Base-by-base conservation (phyloP, 1,140 invertebrate species). In the Pygmarrhopalites habei region DNA sequence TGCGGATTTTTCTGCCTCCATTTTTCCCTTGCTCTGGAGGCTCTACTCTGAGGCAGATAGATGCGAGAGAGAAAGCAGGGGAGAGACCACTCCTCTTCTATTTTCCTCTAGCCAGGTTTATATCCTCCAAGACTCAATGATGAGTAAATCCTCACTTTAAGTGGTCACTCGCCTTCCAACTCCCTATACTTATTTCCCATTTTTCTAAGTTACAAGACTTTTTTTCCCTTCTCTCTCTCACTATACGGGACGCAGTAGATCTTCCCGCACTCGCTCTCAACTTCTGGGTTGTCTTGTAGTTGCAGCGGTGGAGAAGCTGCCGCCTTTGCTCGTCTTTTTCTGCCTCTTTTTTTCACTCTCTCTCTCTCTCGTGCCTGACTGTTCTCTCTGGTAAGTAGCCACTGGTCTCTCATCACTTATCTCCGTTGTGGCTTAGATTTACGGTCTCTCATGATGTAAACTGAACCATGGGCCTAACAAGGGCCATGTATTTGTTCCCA, bases 71-170 rank as follows among this genome's bases (percentile, higher is more conserved):
- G 32, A 15, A 7, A 35, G 32, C 15, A 15, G 32, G 5, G 32
- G 15, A 7, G 5, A 5, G 5, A 46, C 44, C 44, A 46, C 44
- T 46, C 44, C 44, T 46, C 21, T 21, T 21, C 44, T 46, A 46
- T 46, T 35, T 35, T 35, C 32, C 32, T 35, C 44, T 7, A 30
- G 26, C 58, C 49, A 60, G 53, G 59, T 60, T 60, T 60, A 60
- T 60, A 56, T 62, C 39, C 52, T 49, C 41, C 32, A 47, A 56
- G 51, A 62, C 60, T 56, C 60, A 55, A 57, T 62, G 60, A 62
- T 62, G 60, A 62, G 60, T 62, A 62, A 62, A 62, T 62, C 60
- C 60, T 62, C 44, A 56, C 44, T 62, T 56, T 56, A 56, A 62
- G 60, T 62, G 60, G 60, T 62, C 60, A 62, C 51, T 56, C 51